These are phyloP conservation scores for Neodon shergylaensis DNA, from an alignment of 2,113 vertebrate species.

Conservation along the genomic window DNA sequence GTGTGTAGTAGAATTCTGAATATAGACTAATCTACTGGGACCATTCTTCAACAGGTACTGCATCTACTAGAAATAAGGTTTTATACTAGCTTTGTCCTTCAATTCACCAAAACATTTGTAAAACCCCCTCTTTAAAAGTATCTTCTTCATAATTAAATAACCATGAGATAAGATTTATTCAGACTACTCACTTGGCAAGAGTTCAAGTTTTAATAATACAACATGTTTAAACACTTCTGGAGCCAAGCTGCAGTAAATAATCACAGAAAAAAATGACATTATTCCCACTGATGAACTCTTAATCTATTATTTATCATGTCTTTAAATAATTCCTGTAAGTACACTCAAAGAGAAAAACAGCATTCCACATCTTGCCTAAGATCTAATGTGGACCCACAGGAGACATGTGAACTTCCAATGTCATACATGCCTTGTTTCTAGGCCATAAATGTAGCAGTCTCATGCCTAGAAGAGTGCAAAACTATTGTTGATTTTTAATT, in stretches of 20 bases:
- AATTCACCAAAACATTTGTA: slow-evolving; percentile 23
- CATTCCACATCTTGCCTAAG: neutral
- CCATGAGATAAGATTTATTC: slow-evolving; percentile 72
- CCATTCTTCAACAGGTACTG: neutral
- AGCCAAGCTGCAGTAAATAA: slow-evolving; percentile 11
- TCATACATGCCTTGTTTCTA: neutral
- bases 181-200: slow-evolving; percentile 58
- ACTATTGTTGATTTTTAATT: neutral
- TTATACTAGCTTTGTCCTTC: slow-evolving; percentile 41
- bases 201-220: slow-evolving; percentile 48
- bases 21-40: neutral
- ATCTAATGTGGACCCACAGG: neutral
- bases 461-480: neutral
- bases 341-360: neutral
- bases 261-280: slow-evolving; percentile 19
- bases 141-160: slow-evolving; percentile 77
- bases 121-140: slow-evolving; percentile 23
- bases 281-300: neutral
- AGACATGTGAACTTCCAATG: neutral
- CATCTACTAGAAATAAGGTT: slow-evolving; percentile 8
- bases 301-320: slow-evolving; percentile 36
- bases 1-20: neutral
- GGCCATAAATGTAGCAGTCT: neutral
- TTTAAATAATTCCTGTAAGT: slow-evolving; percentile 17
- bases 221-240: slow-evolving; percentile 32